These are phyloP conservation scores for Heliopora coerulea DNA, from an alignment of 92 coral and sea anemone genomes.

Conservation along the genomic window DNA sequence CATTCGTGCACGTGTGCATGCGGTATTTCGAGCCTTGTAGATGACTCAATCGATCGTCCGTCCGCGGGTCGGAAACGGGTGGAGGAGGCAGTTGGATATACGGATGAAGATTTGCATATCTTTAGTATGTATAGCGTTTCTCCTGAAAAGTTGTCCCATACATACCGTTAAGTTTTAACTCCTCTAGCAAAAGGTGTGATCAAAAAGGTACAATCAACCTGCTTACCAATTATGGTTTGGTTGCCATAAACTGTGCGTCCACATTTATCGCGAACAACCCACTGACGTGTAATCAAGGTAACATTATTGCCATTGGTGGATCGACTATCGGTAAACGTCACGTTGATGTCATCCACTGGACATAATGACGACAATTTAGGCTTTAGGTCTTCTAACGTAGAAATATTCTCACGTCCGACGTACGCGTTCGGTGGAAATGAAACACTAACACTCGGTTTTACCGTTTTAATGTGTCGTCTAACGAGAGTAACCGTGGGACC, in stretches of 20 bases:
- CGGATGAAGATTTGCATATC: too few relatives aligned
- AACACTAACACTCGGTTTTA: neutral
- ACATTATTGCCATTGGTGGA: neutral
- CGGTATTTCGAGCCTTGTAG: too few relatives aligned
- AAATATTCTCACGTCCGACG: neutral
- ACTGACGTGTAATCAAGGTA: neutral
- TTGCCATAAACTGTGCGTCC: slow-evolving; percentile 16
- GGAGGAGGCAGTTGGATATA: too few relatives aligned
- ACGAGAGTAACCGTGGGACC: slow-evolving; percentile 8
- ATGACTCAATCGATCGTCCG: too few relatives aligned
- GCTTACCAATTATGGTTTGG: slow-evolving; percentile 27
- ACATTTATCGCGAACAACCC: slow-evolving; percentile 21
- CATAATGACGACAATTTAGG: slow-evolving; percentile 10
- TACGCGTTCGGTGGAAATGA: neutral
- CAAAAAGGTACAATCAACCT: neutral
- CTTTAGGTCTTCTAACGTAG: neutral
- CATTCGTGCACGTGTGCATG: too few relatives aligned
- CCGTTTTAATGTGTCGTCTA: slow-evolving; percentile 5
- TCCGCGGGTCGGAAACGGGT: too few relatives aligned
- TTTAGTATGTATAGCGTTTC: too few relatives aligned
- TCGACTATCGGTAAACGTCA: slow-evolving; percentile 1
- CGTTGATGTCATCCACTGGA: slow-evolving; percentile 3
- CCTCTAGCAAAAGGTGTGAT: too few relatives aligned
- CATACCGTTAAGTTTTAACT: too few relatives aligned
- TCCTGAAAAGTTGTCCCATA: too few relatives aligned